Evolutionary conservation across 2,888 invertebrate genomes (phyloP).

Genomic region (Mythimna albipuncta): DNA sequence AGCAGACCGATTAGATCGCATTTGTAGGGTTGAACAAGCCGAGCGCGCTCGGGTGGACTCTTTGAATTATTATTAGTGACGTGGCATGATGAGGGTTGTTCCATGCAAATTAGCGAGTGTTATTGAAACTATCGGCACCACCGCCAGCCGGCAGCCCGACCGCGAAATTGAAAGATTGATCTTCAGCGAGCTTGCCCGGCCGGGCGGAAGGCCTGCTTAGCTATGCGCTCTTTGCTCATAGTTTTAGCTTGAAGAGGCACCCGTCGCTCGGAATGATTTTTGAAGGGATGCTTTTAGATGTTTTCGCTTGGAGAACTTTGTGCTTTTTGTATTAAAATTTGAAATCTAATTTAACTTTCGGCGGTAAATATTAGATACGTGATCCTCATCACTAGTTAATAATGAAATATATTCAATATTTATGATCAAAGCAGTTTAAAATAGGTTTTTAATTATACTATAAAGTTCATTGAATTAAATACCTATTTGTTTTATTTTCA

Average conservation of each 20-base stretch:
- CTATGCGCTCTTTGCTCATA: slow-evolving; percentile 58
- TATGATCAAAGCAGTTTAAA: not conserved
- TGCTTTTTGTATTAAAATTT: slow-evolving; percentile 8
- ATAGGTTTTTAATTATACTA: not conserved
- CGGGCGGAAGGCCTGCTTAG: slow-evolving; percentile 52
- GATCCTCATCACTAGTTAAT: not conserved
- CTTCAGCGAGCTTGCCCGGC: slow-evolving; percentile 62
- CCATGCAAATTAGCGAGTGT: slow-evolving; percentile 67
- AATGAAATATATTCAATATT: not conserved
- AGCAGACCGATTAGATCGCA: slow-evolving; percentile 77
- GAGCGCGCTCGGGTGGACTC: slow-evolving; percentile 63
- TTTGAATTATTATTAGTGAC: slow-evolving; percentile 68
- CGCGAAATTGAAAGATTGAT: slow-evolving; percentile 66
- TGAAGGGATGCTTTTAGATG: slow-evolving; percentile 37
- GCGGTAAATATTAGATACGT: not conserved
- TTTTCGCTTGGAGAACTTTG: slow-evolving; percentile 31
- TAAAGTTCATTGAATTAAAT: no score
- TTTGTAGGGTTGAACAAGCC: slow-evolving; percentile 71
- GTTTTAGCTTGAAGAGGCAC: slow-evolving; percentile 55
- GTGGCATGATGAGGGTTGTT: slow-evolving; percentile 65
- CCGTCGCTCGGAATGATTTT: slow-evolving; percentile 51
- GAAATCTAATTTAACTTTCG: not conserved
- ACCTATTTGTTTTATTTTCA: no score
- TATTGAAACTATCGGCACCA: slow-evolving; percentile 65
- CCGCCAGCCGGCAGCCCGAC: slow-evolving; percentile 49